Evolutionary conservation across 2,888 invertebrate species (phyloP).

Genomic region (Pseudococcus longispinus): DNA sequence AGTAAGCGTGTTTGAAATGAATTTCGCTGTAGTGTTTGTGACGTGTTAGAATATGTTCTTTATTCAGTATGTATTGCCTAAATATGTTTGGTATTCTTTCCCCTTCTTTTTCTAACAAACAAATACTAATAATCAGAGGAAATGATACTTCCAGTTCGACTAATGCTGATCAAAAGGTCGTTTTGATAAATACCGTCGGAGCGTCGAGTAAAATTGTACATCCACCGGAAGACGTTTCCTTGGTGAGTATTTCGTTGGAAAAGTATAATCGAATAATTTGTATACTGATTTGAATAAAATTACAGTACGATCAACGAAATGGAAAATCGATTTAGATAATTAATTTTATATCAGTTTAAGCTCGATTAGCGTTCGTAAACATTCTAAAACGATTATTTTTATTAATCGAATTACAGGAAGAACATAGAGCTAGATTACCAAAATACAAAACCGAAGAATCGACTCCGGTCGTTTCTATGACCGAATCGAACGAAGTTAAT

Average conservation of each 20-base stretch:
- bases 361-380: not conserved
- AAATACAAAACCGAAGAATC: slow-evolving; percentile 70
- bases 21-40: not conserved
- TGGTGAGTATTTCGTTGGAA: slow-evolving; percentile 63
- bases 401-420: slow-evolving; percentile 69
- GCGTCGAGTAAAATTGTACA: slow-evolving; percentile 90
- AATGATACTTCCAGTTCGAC: slow-evolving; percentile 15
- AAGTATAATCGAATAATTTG: no score
- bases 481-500: not conserved
- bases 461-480: slow-evolving; percentile 53
- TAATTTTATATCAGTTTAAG: not conserved
- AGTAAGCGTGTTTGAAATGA: slow-evolving; percentile 10
- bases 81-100: slow-evolving; percentile 33
- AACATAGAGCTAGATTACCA: slow-evolving; percentile 75
- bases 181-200: slow-evolving; percentile 77
- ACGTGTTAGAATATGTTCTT: not conserved
- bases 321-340: not conserved
- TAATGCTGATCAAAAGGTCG: slow-evolving; percentile 61
- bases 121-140: slow-evolving; percentile 11
- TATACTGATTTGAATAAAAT: no score
- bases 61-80: slow-evolving; percentile 24
- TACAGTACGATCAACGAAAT: not conserved
- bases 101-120: not conserved
- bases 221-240: slow-evolving; percentile 89
- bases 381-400: not conserved